Conservation (phyloP, 2,888 invertebrate species). For the Aplocera efformata region DNA sequence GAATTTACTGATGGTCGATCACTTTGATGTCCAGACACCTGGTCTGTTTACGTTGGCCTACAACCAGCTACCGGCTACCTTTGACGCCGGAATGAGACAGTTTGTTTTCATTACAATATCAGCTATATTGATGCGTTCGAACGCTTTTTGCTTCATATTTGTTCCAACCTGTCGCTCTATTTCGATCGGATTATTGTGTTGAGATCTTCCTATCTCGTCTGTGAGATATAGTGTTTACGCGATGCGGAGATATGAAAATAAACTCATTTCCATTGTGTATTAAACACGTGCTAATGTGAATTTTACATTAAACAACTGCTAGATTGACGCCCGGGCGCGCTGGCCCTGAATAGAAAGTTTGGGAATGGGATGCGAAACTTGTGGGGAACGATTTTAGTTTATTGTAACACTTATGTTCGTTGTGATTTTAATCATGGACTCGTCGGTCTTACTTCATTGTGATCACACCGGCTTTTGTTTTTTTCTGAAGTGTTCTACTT, state of each 20-base stretch:
- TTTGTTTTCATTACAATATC: conserved; percentile 34
- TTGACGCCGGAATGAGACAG: conserved; percentile 32
- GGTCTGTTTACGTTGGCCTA: conserved; percentile 42
- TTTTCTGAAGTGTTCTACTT: no score
- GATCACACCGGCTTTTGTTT: no score
- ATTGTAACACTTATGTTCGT: no score
- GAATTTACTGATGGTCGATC: conserved; percentile 8
- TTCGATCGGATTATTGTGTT: conserved; percentile 11
- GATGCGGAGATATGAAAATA: conserved; percentile 24
- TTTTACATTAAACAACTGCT: conserved; percentile 21
- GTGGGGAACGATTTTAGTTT: no score
- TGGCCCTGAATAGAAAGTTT: no score
- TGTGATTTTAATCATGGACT: no score
- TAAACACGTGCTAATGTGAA: conserved; percentile 21
- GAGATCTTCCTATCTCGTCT: conserved; percentile 7
- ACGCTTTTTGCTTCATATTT: conserved; percentile 23
- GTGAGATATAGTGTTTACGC: conserved; percentile 25
- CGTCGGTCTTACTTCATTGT: no score
- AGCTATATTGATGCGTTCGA: conserved; percentile 24
- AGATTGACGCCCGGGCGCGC: conserved; percentile 4
- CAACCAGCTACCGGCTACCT: conserved; percentile 21
- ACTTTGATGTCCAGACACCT: conserved; percentile 41
- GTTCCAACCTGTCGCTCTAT: conserved; percentile 15
- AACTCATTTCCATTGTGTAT: conserved; percentile 26
- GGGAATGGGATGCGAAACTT: no score